Conservation (phyloP, 2,797 vertebrate species). For the Spatula versicolor region DNA sequence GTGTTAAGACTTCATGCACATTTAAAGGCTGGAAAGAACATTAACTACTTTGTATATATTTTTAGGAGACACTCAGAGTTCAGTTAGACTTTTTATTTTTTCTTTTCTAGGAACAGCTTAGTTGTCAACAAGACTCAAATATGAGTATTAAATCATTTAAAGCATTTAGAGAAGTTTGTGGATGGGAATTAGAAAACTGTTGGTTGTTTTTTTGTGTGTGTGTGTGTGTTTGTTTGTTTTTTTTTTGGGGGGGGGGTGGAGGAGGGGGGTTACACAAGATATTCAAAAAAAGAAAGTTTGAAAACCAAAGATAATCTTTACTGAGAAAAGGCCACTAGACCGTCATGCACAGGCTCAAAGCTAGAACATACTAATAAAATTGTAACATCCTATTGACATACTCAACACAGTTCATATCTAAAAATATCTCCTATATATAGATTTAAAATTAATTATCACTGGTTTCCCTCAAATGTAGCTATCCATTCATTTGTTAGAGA, state of each 20-base stretch:
- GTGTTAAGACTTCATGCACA: not conserved
- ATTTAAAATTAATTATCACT: not conserved
- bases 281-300: not conserved
- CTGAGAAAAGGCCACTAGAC: not conserved
- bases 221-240: fast-evolving
- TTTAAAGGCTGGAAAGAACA: not conserved
- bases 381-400: not conserved
- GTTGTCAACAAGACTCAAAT: not conserved
- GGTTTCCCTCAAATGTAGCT: not conserved
- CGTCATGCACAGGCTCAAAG: not conserved
- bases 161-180: not conserved
- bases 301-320: not conserved
- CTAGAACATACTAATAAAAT: not conserved
- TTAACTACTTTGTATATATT: not conserved
- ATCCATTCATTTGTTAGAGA: not conserved
- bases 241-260: not conserved
- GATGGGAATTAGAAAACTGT: not conserved
- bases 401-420: not conserved
- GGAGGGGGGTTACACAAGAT: not conserved
- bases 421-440: not conserved
- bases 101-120: not conserved
- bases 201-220: fast-evolving
- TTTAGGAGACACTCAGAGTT: slow-evolving; percentile 10
- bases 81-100: not conserved
- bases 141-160: not conserved